Conservation (phyloP, 2,888 invertebrate genomes). For the Brachyopa scutellaris region DNA sequence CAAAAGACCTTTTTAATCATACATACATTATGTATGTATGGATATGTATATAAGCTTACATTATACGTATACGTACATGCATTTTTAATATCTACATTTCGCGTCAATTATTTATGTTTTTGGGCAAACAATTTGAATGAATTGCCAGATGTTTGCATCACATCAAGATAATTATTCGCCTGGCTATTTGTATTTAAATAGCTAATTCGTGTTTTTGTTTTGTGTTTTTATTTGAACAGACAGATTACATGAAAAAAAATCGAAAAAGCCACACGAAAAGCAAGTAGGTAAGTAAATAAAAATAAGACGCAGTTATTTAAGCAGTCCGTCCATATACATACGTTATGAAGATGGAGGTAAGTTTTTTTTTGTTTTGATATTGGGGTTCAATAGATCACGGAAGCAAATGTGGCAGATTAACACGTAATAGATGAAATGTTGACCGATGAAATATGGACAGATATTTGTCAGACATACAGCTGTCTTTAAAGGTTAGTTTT, state of each 20-base stretch:
- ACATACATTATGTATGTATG: no score
- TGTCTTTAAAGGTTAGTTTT: no score
- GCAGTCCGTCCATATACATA: not conserved
- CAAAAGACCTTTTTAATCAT: no score
- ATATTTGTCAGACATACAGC: no score
- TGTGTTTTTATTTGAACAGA: not conserved
- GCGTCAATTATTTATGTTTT: conserved; percentile 27
- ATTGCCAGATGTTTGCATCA: conserved; percentile 19
- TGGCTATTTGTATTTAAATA: not conserved
- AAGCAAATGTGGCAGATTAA: not conserved
- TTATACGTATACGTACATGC: no score
- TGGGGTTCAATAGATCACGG: conserved; percentile 2
- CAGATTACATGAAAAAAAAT: not conserved
- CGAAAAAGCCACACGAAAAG: not conserved
- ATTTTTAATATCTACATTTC: no score
- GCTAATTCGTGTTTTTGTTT: conserved; percentile 6
- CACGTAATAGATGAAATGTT: not conserved
- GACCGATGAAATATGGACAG: no score
- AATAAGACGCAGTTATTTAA: not conserved
- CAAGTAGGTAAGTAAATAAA: not conserved
- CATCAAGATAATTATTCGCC: conserved; percentile 5
- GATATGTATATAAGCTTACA: no score
- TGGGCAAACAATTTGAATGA: conserved; percentile 16
- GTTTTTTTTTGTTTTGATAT: no score
- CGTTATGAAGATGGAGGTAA: not conserved